A percentile compares a stretch with the other conserved stretches of the same genome.
Conservation (phyloP, 2,797 vertebrate species). For the Esox masquinongy region DNA sequence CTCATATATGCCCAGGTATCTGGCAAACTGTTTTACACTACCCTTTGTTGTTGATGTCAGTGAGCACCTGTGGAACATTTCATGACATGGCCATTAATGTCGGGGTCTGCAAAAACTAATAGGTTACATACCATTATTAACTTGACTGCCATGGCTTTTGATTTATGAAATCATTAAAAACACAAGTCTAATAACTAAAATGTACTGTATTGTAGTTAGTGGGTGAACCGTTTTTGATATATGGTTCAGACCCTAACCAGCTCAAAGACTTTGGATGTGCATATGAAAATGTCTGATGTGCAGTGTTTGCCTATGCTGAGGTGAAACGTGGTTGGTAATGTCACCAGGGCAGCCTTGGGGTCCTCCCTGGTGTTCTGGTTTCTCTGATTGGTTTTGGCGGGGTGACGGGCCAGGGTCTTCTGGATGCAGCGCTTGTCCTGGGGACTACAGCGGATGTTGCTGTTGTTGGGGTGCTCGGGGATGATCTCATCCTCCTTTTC, state of each 20-base stretch:
- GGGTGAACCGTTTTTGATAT: neutral
- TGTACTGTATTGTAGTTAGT: neutral
- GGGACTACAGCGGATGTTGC: conserved; percentile 86
- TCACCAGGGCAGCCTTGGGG: conserved; percentile 80
- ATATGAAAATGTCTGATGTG: neutral
- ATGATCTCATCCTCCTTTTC: conserved; percentile 77
- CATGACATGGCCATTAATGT: conserved; percentile 46
- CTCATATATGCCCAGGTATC: neutral
- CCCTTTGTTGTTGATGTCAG: conserved; percentile 46
- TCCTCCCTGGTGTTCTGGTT: conserved; percentile 70
- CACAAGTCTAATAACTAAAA: conserved; percentile 24
- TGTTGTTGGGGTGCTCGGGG: conserved; percentile 87
- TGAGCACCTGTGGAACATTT: conserved; percentile 50
- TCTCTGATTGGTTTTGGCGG: conserved; percentile 79
- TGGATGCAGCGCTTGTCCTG: conserved; percentile 90
- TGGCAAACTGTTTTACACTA: neutral
- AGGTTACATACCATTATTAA: conserved; percentile 46
- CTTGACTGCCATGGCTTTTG: conserved; percentile 41
- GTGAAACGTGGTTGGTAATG: conserved; percentile 18
- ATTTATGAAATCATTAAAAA: conserved; percentile 53
- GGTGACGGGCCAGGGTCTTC: conserved; percentile 80
- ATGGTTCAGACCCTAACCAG: neutral
- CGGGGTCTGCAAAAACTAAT: conserved; percentile 53
- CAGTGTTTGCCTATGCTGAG: neutral
- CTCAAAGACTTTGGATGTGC: neutral